These are phyloP conservation scores for Phylloscopus whistleri DNA, from an alignment of 2,113 vertebrate species.

Conservation along the genomic window DNA sequence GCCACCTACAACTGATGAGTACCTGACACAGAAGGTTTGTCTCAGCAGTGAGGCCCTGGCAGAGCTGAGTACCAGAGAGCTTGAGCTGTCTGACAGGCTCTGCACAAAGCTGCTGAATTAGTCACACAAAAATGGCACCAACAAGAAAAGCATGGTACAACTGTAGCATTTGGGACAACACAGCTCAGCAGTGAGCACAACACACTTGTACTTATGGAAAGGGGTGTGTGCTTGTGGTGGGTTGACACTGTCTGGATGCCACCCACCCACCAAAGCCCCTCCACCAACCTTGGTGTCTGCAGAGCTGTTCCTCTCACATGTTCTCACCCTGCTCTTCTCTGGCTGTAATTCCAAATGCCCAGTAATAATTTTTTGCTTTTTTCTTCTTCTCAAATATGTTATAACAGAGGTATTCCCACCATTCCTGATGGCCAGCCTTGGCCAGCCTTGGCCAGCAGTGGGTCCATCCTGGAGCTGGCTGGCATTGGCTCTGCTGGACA, in stretches of 20 bases:
- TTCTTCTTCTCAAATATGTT: background rate
- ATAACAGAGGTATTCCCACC: background rate
- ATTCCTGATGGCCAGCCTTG: background rate
- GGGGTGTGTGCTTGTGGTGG: background rate
- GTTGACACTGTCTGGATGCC: background rate
- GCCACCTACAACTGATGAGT: background rate
- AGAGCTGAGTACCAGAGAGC: background rate
- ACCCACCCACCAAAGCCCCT: background rate
- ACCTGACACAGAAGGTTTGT: background rate
- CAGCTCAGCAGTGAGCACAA: background rate
- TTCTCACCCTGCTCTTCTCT: background rate
- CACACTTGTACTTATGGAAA: fast-evolving
- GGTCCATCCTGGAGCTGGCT: background rate
- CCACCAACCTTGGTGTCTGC: background rate
- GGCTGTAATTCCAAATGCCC: background rate
- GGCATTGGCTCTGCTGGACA: background rate
- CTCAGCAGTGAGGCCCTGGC: background rate
- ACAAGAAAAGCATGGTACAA: background rate
- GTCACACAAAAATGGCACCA: background rate
- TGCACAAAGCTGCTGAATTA: background rate
- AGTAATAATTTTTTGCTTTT: too few species aligned
- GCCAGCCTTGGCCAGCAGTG: background rate
- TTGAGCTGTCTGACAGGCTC: background rate
- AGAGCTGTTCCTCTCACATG: background rate
- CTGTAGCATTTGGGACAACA: background rate